Base-by-base conservation (phyloP, 1,140 invertebrate species). In the Drosophila tropicalis region DNA sequence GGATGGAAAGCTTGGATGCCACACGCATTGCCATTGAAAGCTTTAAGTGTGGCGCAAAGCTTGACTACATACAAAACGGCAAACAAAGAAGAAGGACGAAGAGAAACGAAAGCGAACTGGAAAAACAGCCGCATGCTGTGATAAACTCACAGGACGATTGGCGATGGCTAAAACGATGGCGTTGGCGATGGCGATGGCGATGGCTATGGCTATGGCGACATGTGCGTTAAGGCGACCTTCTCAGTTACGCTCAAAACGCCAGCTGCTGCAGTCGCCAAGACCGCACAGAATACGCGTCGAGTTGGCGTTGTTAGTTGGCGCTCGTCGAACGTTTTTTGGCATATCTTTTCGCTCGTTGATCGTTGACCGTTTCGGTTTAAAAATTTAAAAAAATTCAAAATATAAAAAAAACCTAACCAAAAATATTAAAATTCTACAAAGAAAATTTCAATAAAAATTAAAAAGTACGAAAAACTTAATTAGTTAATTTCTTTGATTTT, bases 161-260 rank as follows among this genome's bases (percentile, higher is more conserved):
- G 41, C 62, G 54, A 56, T 55, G 40, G 34, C 29, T 29, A 29
- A 29, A 29, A 29, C 29, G 29, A 29, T 36, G 34, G 40, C 40
- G 40, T n/a, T 41, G 40, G 40, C 34, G 34, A 9, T 36, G 34
- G 34, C 34, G 34, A 36, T 36, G 34, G 34, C 44, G 9, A 51
- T 51, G 44, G 44, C 44, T 7, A 47, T 51, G 54, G 25, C 64
- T 54, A 54, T 71, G 65, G 58, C 63, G 55, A 69, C 68, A 67
- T 79, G 79, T 79, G 75, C 65, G 72, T 79, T 65, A 62, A 39
- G 47, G 39, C 68, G 51, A 61, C 34, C 47, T 36, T 62, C 47
- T 87, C 83, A 86, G 83, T 86, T 87, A 69, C 76, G 83, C 84
- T 75, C 61, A 62, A 62, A 87, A 87, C 83, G 83, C 79, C 84